Evolutionary conservation across 2,113 vertebrate species (phyloP).

Genomic region (Mastomys coucha): DNA sequence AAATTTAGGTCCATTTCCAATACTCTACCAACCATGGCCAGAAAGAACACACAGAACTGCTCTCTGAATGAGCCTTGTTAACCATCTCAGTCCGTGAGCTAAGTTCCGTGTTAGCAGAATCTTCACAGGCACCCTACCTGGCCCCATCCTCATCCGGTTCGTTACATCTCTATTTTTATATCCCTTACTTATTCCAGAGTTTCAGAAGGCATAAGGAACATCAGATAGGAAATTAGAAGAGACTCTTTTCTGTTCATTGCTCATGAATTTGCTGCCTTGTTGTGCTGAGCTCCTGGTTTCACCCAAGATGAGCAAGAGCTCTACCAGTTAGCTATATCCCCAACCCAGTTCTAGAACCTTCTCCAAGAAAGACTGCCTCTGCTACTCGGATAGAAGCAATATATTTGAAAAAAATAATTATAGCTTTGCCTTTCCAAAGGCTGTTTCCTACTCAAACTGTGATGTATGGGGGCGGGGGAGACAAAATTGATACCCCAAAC

Average conservation of each 20-base stretch:
- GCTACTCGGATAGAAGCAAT: background rate
- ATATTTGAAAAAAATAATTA: background rate
- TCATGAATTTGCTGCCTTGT: background rate
- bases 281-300: too few relatives aligned
- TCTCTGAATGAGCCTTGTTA: slow-evolving; percentile 13
- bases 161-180: background rate
- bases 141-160: too few relatives aligned
- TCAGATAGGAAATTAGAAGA: background rate
- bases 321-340: background rate
- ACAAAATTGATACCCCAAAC: background rate
- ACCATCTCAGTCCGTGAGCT: background rate
- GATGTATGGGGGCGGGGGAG: background rate
- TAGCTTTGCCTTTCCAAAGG: background rate
- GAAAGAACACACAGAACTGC: slow-evolving; percentile 37
- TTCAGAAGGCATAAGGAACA: background rate
- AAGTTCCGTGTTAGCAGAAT: background rate
- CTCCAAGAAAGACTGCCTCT: slow-evolving; percentile 18
- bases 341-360: background rate
- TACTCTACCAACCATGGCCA: slow-evolving; percentile 55
- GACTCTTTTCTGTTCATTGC: background rate
- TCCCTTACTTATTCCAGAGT: background rate
- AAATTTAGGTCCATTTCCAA: slow-evolving; percentile 74
- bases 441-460: slow-evolving; percentile 25
- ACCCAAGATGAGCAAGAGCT: background rate
- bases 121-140: background rate